Conservation (phyloP, 2,113 vertebrate genomes). For the Oreotrochilus melanogaster region DNA sequence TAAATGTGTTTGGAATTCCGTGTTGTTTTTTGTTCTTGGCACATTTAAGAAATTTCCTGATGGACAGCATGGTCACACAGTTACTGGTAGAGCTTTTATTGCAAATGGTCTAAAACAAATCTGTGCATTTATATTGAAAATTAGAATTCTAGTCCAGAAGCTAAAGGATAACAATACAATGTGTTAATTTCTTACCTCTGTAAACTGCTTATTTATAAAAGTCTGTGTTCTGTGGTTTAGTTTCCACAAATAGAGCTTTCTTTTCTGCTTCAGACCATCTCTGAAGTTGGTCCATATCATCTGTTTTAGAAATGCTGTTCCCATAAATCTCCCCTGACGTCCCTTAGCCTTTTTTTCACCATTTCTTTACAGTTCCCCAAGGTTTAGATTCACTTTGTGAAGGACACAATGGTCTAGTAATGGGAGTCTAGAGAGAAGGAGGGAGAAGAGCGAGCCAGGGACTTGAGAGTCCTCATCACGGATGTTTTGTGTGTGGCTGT, state of each 20-base stretch:
- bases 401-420: conserved; percentile 26
- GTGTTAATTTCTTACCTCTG: conserved; percentile 16
- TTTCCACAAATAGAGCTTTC: neutral
- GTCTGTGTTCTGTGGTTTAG: neutral
- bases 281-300: neutral
- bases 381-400: conserved; percentile 22
- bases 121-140: conserved; percentile 33
- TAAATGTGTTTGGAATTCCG: conserved; percentile 38
- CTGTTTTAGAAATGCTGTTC: conserved; percentile 33
- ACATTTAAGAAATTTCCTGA: conserved; percentile 34
- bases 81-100: conserved; percentile 31
- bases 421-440: neutral
- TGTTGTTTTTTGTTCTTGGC: neutral
- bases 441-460: neutral
- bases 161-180: neutral
- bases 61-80: conserved; percentile 15
- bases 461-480: fast-evolving
- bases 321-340: conserved; percentile 20
- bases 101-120: neutral
- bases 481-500: neutral
- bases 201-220: conserved; percentile 28
- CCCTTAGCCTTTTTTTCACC: neutral
- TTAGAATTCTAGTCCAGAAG: conserved; percentile 17
- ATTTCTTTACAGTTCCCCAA: neutral
- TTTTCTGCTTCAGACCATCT: neutral